Evolutionary conservation across 1,140 invertebrate species (phyloP), one percentile per base, ranked within the genome.

Genomic region (Atta texana): DNA sequence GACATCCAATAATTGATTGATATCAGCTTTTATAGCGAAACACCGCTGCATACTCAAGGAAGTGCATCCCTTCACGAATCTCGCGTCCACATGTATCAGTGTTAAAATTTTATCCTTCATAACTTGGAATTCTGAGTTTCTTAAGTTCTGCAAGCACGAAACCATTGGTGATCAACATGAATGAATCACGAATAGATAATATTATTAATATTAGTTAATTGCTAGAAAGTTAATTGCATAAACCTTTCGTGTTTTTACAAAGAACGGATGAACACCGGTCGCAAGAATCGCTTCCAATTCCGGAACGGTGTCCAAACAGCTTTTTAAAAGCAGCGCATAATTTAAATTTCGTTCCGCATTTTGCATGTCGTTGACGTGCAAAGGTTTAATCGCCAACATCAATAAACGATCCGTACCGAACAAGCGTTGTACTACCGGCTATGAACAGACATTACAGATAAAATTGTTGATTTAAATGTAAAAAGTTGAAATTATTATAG

Each of bases 21-120:
- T 95, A 28, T 97, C 96, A 28, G 96, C 95, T 95, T 97, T 98
- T 3, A 99, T 97, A 49, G 98, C 98, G 95, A 98, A 98, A 93
- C 97, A 98, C 84, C 98, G 96, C 94, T 98, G 98, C 81, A 97
- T 96, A 82, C 95, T 96, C 92, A 96, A 96, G n/a, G 96, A 96
- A 1, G 96, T 94, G 74, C 96, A 96, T 1, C 97, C 97, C 93
- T 97, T 96, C n/a, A 97, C 95, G 34, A 96, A 96, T 91, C 96
- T 96, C 34, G 96, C 96, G 91, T 98, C 97, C 75, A 97, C 96
- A 94, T 98, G 96, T 74, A 99, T 96, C 0, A 98, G 95, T 72
- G 95, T 95, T 18, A 96, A 93, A 78, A 98, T 97, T 66, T 96
- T 95, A 69, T 96, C 93, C 39, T 96, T 94, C 88, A 98, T 97